Base-by-base conservation (phyloP, 2,797 vertebrate genomes). In the Synaphobranchus kaupii region DNA sequence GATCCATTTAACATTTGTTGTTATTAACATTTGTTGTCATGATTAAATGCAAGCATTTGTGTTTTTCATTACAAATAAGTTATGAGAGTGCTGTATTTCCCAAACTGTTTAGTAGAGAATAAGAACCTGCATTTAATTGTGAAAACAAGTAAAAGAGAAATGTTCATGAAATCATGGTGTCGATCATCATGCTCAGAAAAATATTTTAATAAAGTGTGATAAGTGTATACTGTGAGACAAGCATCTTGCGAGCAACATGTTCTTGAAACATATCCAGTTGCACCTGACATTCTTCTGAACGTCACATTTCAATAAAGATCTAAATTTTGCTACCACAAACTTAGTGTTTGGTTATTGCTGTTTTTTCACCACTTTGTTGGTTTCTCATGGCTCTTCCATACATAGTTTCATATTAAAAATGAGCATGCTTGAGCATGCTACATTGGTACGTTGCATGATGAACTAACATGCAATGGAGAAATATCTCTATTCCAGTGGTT, bases 341-440 rank as follows among this genome's bases (percentile, higher is more conserved):
- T 25, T 25, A 22, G 60, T 22, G 3, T 63, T 56, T 22, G 56
- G 28, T 60, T 20, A 84, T 86, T 58, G 25, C 71, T 66, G n/a
- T 73, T 71, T 20, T 85, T 48, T 25, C n/a, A 85, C 52, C 25
- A 85, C 15, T 15, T 22, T 47, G 9, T 34, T 15, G 17, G 47
- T 48, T 47, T 22, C 10, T 48, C 66, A 91, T 58, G 85, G 60
- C 4, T 54, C 47, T 31, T 86, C 25, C 58, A 34, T 12, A n/a
- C 10, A 68, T 68, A 68, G n/a, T 58, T 58, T 58, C 7, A 52
- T 15, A 52, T 73, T 56, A 20, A 20, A 54, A 31, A 50, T 20
- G 50, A 71, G 17, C 56, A 56, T 13, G 54, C 3, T 17, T 28
- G 52, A 80, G 44, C 66, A 44, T 47, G 13, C 22, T 39, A 44